Evolutionary conservation across 2,113 vertebrate species (phyloP), one percentile per base, ranked within the genome.

Genomic region (Columba livia): DNA sequence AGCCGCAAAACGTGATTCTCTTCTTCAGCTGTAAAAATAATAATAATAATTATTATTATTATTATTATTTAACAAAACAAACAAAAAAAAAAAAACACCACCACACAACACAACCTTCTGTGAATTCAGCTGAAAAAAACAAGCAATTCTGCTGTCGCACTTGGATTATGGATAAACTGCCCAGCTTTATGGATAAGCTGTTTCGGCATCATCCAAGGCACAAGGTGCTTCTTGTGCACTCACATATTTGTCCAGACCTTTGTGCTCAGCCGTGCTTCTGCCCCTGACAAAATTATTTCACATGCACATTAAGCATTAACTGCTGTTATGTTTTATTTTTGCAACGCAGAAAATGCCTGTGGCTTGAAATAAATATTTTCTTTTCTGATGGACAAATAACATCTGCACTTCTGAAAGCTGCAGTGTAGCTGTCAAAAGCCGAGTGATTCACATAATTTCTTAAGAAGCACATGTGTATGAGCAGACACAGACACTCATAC

Each of bases 301-400:
- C 79, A 42, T 38, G 79, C 94, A 90, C 88, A 95, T 90, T 96
- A 97, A 97, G 95, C 94, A 97, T 96, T 95, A 97, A 86, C 88
- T 89, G 72, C 89, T 87, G 65, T 62, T 95, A 26, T 36, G 85
- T 85, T 97, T 96, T 72, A 85, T 88, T 97, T 94, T 89, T 93
- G 96, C 74, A 64, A 80, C 5, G 12, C 85, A 83, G 94, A 97
- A 98, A 96, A 95, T 96, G 92, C 92, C 90, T 92, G 79, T 96
- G 97, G 93, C 96, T 98, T 34, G 67, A 96, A 97, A 97, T 92
- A 97, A 97, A 97, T 97, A 96, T 97, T 97, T 98, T 97, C 93
- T 84, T 97, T 97, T 91, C 82, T 96, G 96, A 97, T 95, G 96
- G 97, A 97, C 97, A 97, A 97, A 97, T 96, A 97, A 97, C 92